A percentile compares a stretch with the other conserved stretches of the same genome.
Evolutionary conservation across 2,888 invertebrate species (phyloP).

Genomic region (Sepioteuthis lessoniana): DNA sequence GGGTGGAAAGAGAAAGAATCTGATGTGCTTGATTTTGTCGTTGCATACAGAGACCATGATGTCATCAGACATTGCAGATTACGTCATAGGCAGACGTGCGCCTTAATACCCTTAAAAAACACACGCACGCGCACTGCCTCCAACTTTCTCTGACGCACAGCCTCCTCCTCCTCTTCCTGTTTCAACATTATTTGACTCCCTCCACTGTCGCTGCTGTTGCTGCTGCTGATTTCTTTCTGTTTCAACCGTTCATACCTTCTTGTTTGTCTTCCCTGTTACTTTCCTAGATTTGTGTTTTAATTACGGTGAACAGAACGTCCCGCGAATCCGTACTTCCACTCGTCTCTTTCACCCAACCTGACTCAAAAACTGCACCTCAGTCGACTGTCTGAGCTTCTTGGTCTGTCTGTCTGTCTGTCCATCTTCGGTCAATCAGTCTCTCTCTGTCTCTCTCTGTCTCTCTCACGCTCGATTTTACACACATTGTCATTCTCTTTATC

Average conservation of each 20-base stretch:
- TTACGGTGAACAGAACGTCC: neutral
- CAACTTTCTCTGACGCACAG: neutral
- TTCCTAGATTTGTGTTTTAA: neutral
- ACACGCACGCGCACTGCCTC: neutral
- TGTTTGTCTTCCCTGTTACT: neutral
- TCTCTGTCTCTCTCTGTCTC: neutral
- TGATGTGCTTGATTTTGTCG: neutral
- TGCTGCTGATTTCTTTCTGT: neutral
- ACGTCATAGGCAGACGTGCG: conserved; percentile 33
- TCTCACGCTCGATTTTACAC: too few species aligned
- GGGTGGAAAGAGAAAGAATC: neutral
- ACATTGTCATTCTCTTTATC: too few species aligned
- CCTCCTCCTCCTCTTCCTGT: neutral
- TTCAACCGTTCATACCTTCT: neutral
- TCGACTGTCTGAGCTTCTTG: too few species aligned
- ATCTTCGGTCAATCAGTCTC: neutral
- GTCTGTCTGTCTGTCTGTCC: neutral
- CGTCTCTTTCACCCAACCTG: neutral
- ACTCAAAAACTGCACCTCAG: too few species aligned
- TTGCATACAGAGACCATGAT: conserved; percentile 33
- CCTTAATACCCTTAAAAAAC: neutral
- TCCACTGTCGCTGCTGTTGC: neutral
- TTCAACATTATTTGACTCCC: neutral
- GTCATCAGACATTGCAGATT: conserved; percentile 33
- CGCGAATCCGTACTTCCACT: neutral